Evolutionary conservation across 2,888 invertebrate genomes (phyloP), one percentile per base, ranked within the genome.

Genomic region (Calameuta filiformis): DNA sequence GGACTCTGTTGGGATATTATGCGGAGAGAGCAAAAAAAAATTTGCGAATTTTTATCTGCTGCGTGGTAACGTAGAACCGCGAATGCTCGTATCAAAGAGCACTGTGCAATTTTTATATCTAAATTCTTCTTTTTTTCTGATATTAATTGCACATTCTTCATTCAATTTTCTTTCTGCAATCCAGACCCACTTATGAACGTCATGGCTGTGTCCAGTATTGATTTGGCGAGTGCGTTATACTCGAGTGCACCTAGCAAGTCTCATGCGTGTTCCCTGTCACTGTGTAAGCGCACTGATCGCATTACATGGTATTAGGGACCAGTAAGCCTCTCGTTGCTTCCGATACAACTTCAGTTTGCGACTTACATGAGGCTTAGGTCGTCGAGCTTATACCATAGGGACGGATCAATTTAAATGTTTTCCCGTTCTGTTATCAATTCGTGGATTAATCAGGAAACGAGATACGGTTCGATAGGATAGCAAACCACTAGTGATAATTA

Each of bases 231-330:
- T 56, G 56, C 56, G 56, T 9, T 56, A 56, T 56, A 9, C 56
- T 56, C 56, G 23, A 15, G 2, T 56, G 23, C 56, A 56, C 56
- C 56, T 9, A 56, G 23, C 56, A 9, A 56, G 23, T 23, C 23
- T 9, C 56, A 23, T 56, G 15, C 23, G 56, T 56, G 56, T 56
- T 9, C 23, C 15, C 9, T 23, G 56, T 56, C 56, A 23, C 56
- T 31, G 71, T 83, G 83, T 81, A 79, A 76, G 85, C 85, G 84
- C 86, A 83, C 87, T 91, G 91, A 91, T 91, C 91, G 90, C 89
- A 91, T 91, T 91, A 91, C 90, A 88, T 80, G 86, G 90, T 82
- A 91, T 91, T 91, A 90, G 88, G 85, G 88, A 88, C 86, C 86
- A 86, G 84, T 90, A 90, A 91, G 90, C 89, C 87, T 86, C 86